Base-by-base conservation (phyloP, 1,140 invertebrate species). In the Aphis gossypii region DNA sequence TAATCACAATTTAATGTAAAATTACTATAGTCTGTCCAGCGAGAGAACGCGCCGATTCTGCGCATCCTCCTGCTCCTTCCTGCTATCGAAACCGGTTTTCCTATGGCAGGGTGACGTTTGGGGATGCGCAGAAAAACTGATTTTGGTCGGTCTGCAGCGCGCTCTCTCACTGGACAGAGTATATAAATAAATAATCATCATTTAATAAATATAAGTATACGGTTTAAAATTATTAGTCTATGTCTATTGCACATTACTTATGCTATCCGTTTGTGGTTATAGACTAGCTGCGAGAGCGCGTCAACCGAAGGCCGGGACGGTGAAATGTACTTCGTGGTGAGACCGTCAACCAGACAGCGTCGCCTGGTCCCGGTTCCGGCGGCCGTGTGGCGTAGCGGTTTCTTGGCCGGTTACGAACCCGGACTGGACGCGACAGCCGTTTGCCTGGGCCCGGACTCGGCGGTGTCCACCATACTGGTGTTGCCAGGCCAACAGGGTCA, bases 291-390 rank as follows among this genome's bases (percentile, higher is more conserved):
- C 95, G 94, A 94, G 20, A 95, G 95, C 68, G 97, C 97, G 14
- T 97, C 97, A 5, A 97, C 96, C 20, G 96, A 97, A 68, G 97
- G 97, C 14, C 95, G 97, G 88, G 97, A 98, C 94, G 97, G 97
- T 2, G 97, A 98, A 95, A 96, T 98, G 96, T 98, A 98, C 95
- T 98, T 98, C 94, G 97, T 97, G 11, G 97, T 98, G 0, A 96
- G 97, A 38, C 97, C 97, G 0, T 97, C 97, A 0, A 96, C 97
- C 0, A 96, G 97, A 60, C 97, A 98, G 95, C 95, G 98, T 35
- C 96, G 97, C 88, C 95, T 98, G 3, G 96, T 98, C 2, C 97
- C 97, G 1, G 97, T 98, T 46, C 97, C 97, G 9, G 97, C 97
- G 0, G 97, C 97, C 0, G 97, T 98, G 0, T 98, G 97, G 95